Conservation (phyloP, 2,113 vertebrate genomes). For the Nyctereutes procyonoides region DNA sequence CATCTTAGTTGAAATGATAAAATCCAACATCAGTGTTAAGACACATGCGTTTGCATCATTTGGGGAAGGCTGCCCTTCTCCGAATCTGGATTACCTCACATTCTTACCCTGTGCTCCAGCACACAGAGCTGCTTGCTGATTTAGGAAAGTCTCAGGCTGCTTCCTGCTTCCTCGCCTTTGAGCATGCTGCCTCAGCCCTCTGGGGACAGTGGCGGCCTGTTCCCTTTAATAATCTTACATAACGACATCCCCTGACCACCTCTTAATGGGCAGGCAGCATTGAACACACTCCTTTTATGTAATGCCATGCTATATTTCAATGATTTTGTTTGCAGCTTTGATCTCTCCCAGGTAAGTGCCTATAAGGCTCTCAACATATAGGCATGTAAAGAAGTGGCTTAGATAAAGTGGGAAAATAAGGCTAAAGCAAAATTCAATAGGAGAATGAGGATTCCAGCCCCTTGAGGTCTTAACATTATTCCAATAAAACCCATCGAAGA, state of each 20-base stretch:
- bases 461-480: background rate
- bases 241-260: background rate
- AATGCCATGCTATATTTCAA: fast-evolving
- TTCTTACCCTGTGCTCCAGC: too few species aligned
- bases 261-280: background rate
- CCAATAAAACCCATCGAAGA: background rate
- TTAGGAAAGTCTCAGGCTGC: fast-evolving
- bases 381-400: background rate
- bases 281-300: background rate
- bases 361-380: background rate
- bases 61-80: background rate
- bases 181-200: background rate
- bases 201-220: too few species aligned
- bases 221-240: background rate
- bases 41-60: background rate
- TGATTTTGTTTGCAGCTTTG: background rate
- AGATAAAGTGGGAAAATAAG: background rate
- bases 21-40: background rate
- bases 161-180: background rate
- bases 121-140: background rate
- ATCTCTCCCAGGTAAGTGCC: background rate
- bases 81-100: too few species aligned
- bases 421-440: background rate
- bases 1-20: background rate
- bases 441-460: background rate